These are phyloP conservation scores for Chrysaora quinquecirrha DNA, from an alignment of 30 jellyfish, hydroid and myxozoan species.

Conservation along the genomic window DNA sequence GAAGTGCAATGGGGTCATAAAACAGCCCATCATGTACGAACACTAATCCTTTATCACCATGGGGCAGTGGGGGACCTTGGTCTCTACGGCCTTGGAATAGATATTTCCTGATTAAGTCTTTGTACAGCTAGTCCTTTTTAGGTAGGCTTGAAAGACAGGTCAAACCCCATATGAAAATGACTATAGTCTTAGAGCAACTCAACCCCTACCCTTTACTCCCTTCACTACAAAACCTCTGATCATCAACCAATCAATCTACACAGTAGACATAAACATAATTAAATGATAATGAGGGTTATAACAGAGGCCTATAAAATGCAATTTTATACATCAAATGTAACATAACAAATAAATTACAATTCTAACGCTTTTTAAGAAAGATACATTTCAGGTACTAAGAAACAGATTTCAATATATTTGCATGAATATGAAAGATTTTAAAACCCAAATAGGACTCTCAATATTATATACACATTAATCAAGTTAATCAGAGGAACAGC, in stretches of 20 bases:
- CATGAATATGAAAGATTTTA: slow-evolving; percentile 46
- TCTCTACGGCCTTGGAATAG: no score
- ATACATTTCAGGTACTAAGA: slow-evolving; percentile 61
- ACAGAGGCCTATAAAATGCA: slow-evolving; percentile 30
- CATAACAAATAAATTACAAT: slow-evolving; percentile 65
- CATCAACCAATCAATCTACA: slow-evolving; percentile 33
- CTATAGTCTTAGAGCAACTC: no score
- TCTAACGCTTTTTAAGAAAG: slow-evolving; percentile 53
- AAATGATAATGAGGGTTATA: not conserved
- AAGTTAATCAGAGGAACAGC: slow-evolving; percentile 1
- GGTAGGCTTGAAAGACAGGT: no score
- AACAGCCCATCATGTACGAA: no score
- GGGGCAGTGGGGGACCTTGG: no score
- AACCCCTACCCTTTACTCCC: no score
- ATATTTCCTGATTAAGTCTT: no score
- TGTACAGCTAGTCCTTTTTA: no score
- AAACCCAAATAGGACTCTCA: slow-evolving; percentile 62
- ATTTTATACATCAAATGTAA: slow-evolving; percentile 42
- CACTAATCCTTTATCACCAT: no score
- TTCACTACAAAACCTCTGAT: no score
- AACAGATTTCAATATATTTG: slow-evolving; percentile 29
- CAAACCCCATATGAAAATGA: no score
- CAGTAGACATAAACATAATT: slow-evolving; percentile 47
- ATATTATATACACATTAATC: slow-evolving; percentile 50
- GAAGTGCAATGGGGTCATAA: no score